Percentiles rank a stretch among this genome's conserved stretches.
phyloP scores from a whole-genome alignment of 2,113 vertebrate species.

The Recurvirostra avosetta region DNA sequence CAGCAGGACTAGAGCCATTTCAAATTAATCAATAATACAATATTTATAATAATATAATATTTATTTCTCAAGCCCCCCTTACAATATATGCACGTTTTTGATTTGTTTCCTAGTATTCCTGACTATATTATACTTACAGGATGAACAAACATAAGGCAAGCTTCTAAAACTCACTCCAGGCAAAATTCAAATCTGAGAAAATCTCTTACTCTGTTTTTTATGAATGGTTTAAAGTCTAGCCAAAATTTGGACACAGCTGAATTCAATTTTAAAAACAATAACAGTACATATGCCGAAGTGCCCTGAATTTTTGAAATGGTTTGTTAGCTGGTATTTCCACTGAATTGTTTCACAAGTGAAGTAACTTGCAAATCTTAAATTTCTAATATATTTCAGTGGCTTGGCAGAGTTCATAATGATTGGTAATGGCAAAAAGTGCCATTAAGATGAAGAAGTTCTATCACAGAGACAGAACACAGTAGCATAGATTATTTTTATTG shows the following conservation, averaged over 20 bases:
- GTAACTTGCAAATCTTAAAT: not conserved
- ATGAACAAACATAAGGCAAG: not conserved
- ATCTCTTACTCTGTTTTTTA: not conserved
- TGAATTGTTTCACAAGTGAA: not conserved
- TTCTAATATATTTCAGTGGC: not conserved
- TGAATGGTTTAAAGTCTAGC: not conserved
- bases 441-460: not conserved
- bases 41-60: not conserved
- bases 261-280: not conserved
- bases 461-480: not conserved
- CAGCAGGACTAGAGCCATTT: not conserved
- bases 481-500: conserved; percentile 11
- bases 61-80: not conserved
- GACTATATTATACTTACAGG: not conserved
- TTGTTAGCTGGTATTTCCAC: not conserved
- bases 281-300: not conserved
- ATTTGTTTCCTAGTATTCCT: not conserved
- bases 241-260: not conserved
- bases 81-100: not conserved
- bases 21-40: not conserved
- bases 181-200: not conserved
- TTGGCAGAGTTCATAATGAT: not conserved
- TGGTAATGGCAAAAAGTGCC: not conserved
- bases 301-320: not conserved
- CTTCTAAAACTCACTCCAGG: not conserved